Conservation (phyloP, 2,888 invertebrate genomes). For the Gastracanthus pulcherrimus region DNA sequence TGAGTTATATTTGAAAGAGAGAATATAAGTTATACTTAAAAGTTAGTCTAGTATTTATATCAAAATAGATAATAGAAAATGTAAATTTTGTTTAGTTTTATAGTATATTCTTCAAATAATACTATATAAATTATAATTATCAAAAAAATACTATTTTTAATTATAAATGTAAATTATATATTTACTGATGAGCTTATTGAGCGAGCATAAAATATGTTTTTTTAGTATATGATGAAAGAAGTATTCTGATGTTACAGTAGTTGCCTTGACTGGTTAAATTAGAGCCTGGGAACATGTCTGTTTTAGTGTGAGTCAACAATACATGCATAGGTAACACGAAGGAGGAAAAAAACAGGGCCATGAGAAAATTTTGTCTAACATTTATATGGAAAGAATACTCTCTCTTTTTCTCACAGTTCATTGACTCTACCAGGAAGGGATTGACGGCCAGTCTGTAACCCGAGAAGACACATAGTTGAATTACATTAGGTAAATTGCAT, state of each 20-base stretch:
- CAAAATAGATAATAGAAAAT: too few species aligned
- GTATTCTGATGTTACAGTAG: neutral
- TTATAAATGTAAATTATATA: neutral
- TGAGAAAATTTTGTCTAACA: conserved; percentile 14
- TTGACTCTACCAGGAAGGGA: conserved; percentile 42
- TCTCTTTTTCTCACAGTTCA: conserved; percentile 39
- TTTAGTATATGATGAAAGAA: neutral
- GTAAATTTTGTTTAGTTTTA: too few species aligned
- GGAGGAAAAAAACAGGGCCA: conserved; percentile 21
- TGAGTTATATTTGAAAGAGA: too few species aligned
- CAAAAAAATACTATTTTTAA: neutral
- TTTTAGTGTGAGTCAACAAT: neutral
- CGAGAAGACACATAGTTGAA: conserved; percentile 40
- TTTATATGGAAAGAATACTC: conserved; percentile 16
- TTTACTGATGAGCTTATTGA: neutral
- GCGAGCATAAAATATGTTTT: neutral
- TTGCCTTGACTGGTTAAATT: conserved; percentile 26
- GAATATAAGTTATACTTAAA: too few species aligned
- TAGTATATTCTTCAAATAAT: too few species aligned
- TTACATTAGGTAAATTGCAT: conserved; percentile 53
- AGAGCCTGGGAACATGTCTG: conserved; percentile 1
- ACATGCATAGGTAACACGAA: neutral
- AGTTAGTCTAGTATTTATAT: too few species aligned
- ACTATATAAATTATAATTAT: neutral
- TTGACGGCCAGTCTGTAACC: conserved; percentile 41